Conservation (phyloP, 2,888 invertebrate genomes). For the Lochmaea crataegi region DNA sequence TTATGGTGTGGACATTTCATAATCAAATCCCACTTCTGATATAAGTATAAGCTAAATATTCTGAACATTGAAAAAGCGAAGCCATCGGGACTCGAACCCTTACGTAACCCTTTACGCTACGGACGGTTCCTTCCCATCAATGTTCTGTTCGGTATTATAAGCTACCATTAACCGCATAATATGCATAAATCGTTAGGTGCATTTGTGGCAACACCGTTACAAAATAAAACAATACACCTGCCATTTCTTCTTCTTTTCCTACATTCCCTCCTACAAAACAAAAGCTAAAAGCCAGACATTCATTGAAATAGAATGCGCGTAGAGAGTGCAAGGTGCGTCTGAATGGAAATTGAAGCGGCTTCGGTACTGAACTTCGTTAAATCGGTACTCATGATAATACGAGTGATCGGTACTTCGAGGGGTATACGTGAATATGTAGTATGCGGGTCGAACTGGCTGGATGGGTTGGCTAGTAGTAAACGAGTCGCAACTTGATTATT, state of each 20-base stretch:
- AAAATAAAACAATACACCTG: conserved; percentile 19
- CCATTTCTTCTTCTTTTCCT: conserved; percentile 11
- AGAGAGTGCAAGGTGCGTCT: conserved; percentile 16
- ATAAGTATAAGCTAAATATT: too few relatives aligned
- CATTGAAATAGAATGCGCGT: conserved; percentile 18
- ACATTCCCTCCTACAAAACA: not conserved
- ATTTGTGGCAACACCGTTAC: conserved; percentile 5
- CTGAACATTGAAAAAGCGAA: too few relatives aligned
- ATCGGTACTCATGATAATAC: not conserved
- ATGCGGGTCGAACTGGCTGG: not conserved
- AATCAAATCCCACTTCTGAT: too few relatives aligned
- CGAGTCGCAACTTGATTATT: not conserved
- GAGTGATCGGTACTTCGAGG: conserved; percentile 11
- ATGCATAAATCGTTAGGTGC: too few relatives aligned
- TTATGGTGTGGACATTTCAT: too few relatives aligned
- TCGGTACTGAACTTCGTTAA: conserved; percentile 1
- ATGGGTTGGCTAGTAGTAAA: not conserved
- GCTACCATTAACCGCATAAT: too few relatives aligned
- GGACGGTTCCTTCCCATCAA: too few relatives aligned
- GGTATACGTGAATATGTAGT: conserved; percentile 3
- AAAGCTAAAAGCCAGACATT: conserved; percentile 2
- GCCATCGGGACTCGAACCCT: too few relatives aligned
- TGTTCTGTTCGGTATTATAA: too few relatives aligned
- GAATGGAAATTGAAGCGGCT: not conserved
- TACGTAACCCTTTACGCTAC: too few relatives aligned